Evolutionary conservation across 35 echinoderm and acorn worm genomes (phyloP), one percentile per base, ranked within the genome.

Genomic region (Heliocidaris erythrogramma): DNA sequence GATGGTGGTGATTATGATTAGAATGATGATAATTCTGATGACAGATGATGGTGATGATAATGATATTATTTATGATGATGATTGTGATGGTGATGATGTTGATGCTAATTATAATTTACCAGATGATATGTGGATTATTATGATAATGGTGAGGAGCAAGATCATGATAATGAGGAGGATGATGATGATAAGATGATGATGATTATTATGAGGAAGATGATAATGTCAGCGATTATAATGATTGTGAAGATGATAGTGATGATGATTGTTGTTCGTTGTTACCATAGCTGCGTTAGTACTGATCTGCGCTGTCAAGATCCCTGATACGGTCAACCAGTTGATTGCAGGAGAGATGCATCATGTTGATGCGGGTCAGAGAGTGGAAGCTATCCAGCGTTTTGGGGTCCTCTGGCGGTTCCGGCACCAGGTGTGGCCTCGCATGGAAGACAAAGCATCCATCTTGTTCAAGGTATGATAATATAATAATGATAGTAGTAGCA

Each of bases 241-340:
- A 24, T 5, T 4, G 13, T 92, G 1, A 56, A 47, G 48, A 93
- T 3, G 13, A 93, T 17, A 17, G 7, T 93, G 47, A 93, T 93
- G 56, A 2, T 78, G 65, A 0, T 93, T 61, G 30, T 48, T 61
- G 56, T 5, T 60, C 27, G 9, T 93, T 59, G 9, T 59, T 88
- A 31, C 47, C 50, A 17, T 85, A 99, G 98, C 98, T 94, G 97
- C 98, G 13, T 94, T 99, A 85, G 96, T 99, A 10, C 88, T 99
- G 89, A 97, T 99, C 61, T 97, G 95, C 88, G 96, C 98, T 30
- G 98, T 97, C 60, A 99, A 99, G 95, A 99, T 99, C 13, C 98
- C 97, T 6, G 96, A 97, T 17, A 50, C 87, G 30, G 97, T 97
- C 21, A 96, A 60, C 50, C 95, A 96, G 18, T 90, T 99, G 71